Conservation (phyloP, 2,888 invertebrate genomes). For the Plagodis pulveraria region DNA sequence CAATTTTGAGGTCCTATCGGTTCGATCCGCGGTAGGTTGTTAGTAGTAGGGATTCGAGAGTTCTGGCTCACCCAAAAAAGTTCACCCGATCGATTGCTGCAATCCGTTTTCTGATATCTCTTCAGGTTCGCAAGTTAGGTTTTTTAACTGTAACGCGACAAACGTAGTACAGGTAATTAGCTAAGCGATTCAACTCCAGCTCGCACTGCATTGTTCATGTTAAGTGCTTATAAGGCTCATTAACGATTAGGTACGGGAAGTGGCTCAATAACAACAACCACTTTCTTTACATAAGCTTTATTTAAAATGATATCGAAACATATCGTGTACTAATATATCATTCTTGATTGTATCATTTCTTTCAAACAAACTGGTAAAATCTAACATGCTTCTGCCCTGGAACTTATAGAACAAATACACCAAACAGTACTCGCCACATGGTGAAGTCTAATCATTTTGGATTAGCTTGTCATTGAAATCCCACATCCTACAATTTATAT, state of each 20-base stretch:
- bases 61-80: no score
- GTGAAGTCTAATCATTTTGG: slow-evolving; percentile 3
- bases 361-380: neutral
- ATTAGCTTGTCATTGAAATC: slow-evolving; percentile 1
- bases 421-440: slow-evolving; percentile 1
- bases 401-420: neutral
- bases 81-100: no score
- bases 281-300: neutral
- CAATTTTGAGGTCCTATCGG: no score
- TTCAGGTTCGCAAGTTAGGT: no score
- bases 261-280: neutral
- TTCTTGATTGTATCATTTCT: neutral
- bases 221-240: neutral
- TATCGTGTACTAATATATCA: neutral
- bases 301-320: neutral
- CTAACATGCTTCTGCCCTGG: neutral
- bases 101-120: no score
- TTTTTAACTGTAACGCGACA: no score
- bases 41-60: no score
- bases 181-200: neutral
- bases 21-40: no score
- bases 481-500: slow-evolving; percentile 1
- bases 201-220: neutral
- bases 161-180: no score
- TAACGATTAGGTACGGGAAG: neutral